Evolutionary conservation across 2,113 vertebrate genomes (phyloP).

Genomic region (Pyxicephalus adspersus): DNA sequence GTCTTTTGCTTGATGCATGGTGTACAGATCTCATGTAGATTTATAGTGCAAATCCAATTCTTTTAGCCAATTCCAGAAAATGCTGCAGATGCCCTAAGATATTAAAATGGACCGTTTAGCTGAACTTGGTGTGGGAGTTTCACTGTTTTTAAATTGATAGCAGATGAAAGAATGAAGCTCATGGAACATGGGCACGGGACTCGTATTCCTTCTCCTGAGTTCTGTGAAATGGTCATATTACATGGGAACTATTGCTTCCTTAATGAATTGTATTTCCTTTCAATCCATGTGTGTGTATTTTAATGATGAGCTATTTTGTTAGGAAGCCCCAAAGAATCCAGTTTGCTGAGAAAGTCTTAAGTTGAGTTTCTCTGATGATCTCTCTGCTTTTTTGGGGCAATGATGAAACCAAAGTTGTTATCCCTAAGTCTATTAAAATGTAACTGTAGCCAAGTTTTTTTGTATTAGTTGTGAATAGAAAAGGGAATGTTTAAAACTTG

Average conservation of each 20-base stretch:
- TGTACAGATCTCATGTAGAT: constrained; percentile 83
- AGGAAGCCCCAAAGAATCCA: constrained; percentile 72
- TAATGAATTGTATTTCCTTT: constrained; percentile 75
- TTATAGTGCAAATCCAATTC: constrained; percentile 95
- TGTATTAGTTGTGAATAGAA: too few relatives aligned
- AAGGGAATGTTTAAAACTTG: too few relatives aligned
- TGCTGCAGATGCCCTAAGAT: constrained; percentile 91
- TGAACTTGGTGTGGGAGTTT: constrained; percentile 86
- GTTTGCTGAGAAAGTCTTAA: constrained; percentile 71
- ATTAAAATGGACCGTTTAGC: constrained; percentile 90
- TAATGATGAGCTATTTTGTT: constrained; percentile 73
- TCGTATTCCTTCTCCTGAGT: constrained; percentile 71
- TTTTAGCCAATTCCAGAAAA: constrained; percentile 81
- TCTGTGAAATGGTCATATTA: constrained; percentile 69
- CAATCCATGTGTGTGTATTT: constrained; percentile 73
- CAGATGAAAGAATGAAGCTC: constrained; percentile 83
- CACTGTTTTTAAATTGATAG: constrained; percentile 90
- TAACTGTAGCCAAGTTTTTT: too few relatives aligned
- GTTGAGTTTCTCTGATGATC: too few relatives aligned
- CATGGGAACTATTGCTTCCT: constrained; percentile 75
- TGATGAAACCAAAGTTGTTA: too few relatives aligned
- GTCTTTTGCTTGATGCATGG: constrained; percentile 91
- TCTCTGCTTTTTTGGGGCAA: too few relatives aligned
- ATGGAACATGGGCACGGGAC: constrained; percentile 78
- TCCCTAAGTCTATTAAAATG: too few relatives aligned